Base-by-base conservation (phyloP, 2,113 vertebrate species). In the Gymnocephalus cernua region DNA sequence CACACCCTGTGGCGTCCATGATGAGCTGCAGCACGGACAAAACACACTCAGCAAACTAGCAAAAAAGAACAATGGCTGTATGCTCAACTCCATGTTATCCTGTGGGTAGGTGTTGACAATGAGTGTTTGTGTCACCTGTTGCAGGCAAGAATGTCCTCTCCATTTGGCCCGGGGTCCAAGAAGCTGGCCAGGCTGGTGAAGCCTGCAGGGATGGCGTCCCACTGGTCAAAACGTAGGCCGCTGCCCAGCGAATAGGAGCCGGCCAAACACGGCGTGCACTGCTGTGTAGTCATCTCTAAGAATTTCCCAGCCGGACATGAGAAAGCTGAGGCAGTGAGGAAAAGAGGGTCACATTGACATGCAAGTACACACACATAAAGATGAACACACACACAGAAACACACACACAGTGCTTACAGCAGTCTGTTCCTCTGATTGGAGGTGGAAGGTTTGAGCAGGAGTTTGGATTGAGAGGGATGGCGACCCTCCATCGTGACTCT, bases 161-260 rank as follows among this genome's bases (percentile, higher is more conserved):
- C 95, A 18, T 94, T 95, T 0, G 95, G 92, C 0, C 94, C 93
- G 0, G 95, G 95, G 87, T 98, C 97, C 94, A 99, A 94, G 92
- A 97, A 99, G 1, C 97, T 98, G 0, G 97, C 96, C 86, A 98
- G 80, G 1, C 95, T 99, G 91, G 95, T 97, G 95, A 99, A 99
- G 83, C 98, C 98, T 8, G 95, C 93, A 0, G 98, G 98, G 79
- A 99, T 91, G 77, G 97, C 94, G 67, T 99, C 97, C 97, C 98
- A 99, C 84, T 99, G 98, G 2, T 99, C 97, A 76, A 99, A 99
- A 61, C 98, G 96, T 85, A 99, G 96, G 53, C 97, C 97, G 0
- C 97, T 99, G 90, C 98, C 98, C 89, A 99, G 89, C 0, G 98
- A 99, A 83, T 99, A 99, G 62, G 96, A 98, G 18, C 98, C 98